Evolutionary conservation across 2,113 vertebrate species (phyloP).

Genomic region (Salvelinus fontinalis): DNA sequence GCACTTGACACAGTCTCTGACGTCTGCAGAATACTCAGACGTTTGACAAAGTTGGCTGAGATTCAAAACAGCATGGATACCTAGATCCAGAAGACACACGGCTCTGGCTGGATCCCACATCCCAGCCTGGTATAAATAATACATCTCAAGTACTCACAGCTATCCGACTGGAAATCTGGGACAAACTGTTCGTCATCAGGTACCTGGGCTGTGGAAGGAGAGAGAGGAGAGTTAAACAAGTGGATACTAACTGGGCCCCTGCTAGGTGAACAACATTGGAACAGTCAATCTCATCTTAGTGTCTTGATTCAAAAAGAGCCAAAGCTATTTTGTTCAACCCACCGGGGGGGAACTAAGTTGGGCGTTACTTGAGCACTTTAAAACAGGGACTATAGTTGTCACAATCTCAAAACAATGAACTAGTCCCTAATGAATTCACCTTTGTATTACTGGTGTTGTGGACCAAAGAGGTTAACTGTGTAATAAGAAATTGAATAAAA

Average conservation of each 20-base stretch:
- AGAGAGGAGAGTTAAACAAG: neutral
- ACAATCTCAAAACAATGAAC: neutral
- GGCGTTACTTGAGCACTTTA: too few relatives aligned
- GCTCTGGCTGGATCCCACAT: slow-evolving; percentile 3
- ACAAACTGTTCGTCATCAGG: slow-evolving; percentile 98
- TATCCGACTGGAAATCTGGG: slow-evolving; percentile 97
- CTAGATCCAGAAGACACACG: too few relatives aligned
- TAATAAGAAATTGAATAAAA: neutral
- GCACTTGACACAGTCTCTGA: neutral
- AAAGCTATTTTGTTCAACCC: neutral
- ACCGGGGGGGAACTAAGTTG: too few relatives aligned
- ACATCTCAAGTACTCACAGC: slow-evolving; percentile 82
- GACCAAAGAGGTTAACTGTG: neutral
- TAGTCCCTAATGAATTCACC: too few relatives aligned
- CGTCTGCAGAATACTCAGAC: too few relatives aligned
- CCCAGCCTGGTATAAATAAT: slow-evolving; percentile 35
- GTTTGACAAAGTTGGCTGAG: too few relatives aligned
- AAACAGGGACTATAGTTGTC: too few relatives aligned
- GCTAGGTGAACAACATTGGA: neutral
- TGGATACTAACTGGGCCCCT: neutral
- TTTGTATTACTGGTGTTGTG: neutral
- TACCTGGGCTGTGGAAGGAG: slow-evolving; percentile 82
- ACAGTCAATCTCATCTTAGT: neutral
- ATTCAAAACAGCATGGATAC: too few relatives aligned
- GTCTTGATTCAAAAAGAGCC: neutral